Conservation (phyloP, 2,888 invertebrate species). For the Drosophila koepferae region DNA sequence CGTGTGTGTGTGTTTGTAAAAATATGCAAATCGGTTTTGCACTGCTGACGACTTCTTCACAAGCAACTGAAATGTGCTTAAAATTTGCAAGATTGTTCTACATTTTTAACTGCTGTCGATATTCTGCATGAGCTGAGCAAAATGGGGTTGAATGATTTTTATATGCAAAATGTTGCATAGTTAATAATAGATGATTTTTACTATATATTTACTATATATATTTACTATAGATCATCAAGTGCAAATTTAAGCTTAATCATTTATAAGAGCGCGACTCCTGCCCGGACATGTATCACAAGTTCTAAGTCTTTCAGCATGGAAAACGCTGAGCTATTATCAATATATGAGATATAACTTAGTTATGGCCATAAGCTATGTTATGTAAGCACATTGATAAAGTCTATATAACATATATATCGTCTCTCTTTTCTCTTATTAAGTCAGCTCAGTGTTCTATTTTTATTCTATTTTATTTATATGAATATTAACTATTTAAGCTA, state of each 20-base stretch:
- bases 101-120: constrained; percentile 70
- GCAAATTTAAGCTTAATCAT: neutral
- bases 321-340: too few species aligned
- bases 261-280: too few species aligned
- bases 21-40: constrained; percentile 76
- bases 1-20: constrained; percentile 22
- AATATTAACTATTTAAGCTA: neutral
- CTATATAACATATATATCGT: neutral
- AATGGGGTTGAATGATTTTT: neutral
- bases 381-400: neutral
- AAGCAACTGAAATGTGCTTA: constrained; percentile 76
- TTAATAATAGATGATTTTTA: too few species aligned
- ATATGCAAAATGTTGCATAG: neutral
- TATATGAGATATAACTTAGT: too few species aligned
- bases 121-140: neutral
- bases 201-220: neutral
- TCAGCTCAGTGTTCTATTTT: neutral
- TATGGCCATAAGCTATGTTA: neutral
- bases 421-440: too few species aligned
- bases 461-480: neutral
- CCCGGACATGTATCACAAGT: too few species aligned
- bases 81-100: constrained; percentile 74
- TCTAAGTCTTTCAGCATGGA: neutral
- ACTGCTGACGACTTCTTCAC: constrained; percentile 72
- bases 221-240: too few species aligned